These are phyloP conservation scores for Agelas oroides DNA, from an alignment of 37 sponge, comb jelly and placozoan genomes.

Conservation along the genomic window DNA sequence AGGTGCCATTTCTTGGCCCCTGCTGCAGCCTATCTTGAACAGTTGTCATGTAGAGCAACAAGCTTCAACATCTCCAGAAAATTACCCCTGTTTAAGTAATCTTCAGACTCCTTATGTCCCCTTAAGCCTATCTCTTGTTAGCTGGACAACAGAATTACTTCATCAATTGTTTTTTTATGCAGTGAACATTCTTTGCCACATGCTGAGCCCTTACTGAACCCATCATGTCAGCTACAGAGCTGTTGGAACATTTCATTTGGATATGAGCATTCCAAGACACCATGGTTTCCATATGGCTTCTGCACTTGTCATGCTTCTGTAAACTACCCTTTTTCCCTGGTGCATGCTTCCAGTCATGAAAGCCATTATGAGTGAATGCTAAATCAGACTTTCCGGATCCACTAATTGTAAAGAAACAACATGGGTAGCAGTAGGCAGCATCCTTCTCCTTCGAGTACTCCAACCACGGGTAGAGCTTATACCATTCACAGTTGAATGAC, in stretches of 20 bases:
- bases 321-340: conserved; percentile 43
- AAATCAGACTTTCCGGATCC: neutral
- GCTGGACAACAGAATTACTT: conserved; percentile 35
- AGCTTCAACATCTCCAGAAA: conserved; percentile 41
- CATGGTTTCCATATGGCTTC: conserved; percentile 9
- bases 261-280: conserved; percentile 8
- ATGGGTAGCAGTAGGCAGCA: conserved; percentile 51
- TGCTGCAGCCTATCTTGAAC: too few species aligned
- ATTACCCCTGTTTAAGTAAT: conserved; percentile 54
- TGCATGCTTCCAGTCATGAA: conserved; percentile 49
- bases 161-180: conserved; percentile 27
- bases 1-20: too few species aligned
- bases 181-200: neutral
- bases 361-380: conserved; percentile 29
- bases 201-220: neutral
- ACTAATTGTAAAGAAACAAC: conserved; percentile 34
- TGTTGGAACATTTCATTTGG: neutral
- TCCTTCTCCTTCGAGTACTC: conserved; percentile 46
- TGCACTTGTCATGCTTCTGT: conserved; percentile 8
- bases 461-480: conserved; percentile 19
- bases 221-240: neutral
- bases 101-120: conserved; percentile 47
- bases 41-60: conserved; percentile 62
- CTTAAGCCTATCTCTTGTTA: conserved; percentile 58
- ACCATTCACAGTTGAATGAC: conserved; percentile 21